phyloP scores from a whole-genome alignment of 2,113 vertebrate genomes.

The Capreolus pygargus region DNA sequence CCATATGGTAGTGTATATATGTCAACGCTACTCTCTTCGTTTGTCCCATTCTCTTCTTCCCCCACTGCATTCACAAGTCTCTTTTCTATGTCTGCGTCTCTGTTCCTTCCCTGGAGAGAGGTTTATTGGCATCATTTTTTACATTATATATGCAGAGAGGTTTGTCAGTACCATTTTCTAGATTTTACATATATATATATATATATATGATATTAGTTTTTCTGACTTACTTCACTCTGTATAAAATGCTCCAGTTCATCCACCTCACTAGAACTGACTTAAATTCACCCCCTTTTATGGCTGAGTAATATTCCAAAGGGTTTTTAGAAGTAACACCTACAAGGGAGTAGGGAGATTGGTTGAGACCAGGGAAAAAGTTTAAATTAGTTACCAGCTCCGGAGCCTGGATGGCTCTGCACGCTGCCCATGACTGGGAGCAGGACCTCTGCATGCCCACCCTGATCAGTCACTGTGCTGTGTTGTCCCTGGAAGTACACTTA shows the following conservation, averaged over 20 bases:
- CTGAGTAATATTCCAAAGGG: neutral
- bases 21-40: neutral
- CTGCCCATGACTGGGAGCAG: neutral
- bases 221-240: neutral
- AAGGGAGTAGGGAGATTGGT: neutral
- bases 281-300: neutral
- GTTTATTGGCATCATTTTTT: neutral
- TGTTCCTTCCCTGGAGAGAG: neutral
- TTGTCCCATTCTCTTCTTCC: neutral
- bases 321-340: neutral
- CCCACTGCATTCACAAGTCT: neutral
- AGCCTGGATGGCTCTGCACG: neutral
- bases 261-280: neutral
- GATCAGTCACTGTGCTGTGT: fast-evolving
- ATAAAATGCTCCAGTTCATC: neutral
- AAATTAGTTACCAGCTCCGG: neutral
- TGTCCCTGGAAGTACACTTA: neutral
- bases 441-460: neutral
- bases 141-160: neutral
- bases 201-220: neutral
- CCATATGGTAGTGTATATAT: neutral
- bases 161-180: too few relatives aligned
- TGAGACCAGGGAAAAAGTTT: neutral
- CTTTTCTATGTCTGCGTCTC: neutral
- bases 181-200: neutral